These are phyloP conservation scores for Bombylius discolor DNA, from an alignment of 2,888 invertebrate genomes.

Conservation along the genomic window DNA sequence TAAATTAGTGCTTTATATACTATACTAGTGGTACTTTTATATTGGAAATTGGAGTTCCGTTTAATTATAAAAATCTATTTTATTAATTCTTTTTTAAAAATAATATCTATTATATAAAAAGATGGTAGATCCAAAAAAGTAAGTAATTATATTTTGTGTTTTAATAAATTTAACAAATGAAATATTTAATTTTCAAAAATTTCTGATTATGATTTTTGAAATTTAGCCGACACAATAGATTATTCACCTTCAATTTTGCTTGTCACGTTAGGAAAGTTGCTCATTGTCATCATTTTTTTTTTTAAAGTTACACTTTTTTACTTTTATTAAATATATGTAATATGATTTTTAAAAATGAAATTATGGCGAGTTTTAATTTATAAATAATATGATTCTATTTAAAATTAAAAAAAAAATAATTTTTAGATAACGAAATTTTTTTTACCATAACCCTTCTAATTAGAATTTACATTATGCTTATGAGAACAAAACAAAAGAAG, in stretches of 20 bases:
- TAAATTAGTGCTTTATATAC: too few species aligned
- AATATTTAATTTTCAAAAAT: neutral
- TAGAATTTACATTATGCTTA: too few species aligned
- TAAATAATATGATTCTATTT: neutral
- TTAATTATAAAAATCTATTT: too few species aligned
- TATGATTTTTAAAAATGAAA: neutral
- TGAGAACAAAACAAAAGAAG: too few species aligned
- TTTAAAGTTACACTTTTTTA: neutral
- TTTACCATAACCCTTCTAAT: too few species aligned
- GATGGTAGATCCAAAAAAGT: slow-evolving; percentile 36
- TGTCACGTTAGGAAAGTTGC: slow-evolving; percentile 12
- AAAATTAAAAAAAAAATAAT: neutral
- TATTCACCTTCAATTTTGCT: slow-evolving; percentile 13
- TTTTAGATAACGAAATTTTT: too few species aligned
- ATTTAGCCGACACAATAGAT: slow-evolving; percentile 6
- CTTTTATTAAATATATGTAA: neutral
- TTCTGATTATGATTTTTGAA: neutral
- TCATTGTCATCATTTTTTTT: neutral
- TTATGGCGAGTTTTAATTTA: neutral
- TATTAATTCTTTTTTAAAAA: too few species aligned
- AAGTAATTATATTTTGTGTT: slow-evolving; percentile 18
- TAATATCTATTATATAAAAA: neutral
- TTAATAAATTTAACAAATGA: neutral
- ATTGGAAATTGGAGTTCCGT: too few species aligned
- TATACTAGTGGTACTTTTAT: too few species aligned